Percentiles rank a stretch among this genome's conserved stretches.
phyloP scores from a whole-genome alignment of 2,888 invertebrate genomes.

The Tetranychus truncatus region DNA sequence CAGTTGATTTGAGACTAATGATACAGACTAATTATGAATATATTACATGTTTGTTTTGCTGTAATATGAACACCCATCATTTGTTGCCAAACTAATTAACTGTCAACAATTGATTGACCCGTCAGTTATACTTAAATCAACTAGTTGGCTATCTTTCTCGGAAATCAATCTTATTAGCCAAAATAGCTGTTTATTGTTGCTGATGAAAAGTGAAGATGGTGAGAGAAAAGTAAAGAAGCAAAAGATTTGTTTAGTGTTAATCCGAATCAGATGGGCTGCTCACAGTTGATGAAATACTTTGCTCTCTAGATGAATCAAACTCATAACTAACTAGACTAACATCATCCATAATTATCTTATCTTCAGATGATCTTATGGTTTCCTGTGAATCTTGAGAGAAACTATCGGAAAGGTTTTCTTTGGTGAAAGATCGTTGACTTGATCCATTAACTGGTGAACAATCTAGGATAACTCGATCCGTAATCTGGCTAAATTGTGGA shows the following conservation, averaged over 20 bases:
- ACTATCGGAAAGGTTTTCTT: neutral
- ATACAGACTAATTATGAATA: neutral
- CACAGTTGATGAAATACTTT: conserved; percentile 1
- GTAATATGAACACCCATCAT: neutral
- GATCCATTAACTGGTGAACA: neutral
- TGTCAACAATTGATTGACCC: neutral
- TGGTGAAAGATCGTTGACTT: neutral
- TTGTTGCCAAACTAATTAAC: neutral
- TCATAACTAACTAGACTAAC: neutral
- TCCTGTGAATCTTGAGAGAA: neutral
- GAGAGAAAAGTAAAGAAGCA: neutral
- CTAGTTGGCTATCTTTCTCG: neutral
- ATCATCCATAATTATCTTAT: neutral
- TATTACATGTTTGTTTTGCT: neutral
- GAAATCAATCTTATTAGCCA: neutral
- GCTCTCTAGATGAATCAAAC: conserved; percentile 1
- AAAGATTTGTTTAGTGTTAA: neutral
- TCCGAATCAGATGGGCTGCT: conserved; percentile 5
- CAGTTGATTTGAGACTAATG: too few species aligned
- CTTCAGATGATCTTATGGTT: neutral
- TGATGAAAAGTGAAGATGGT: neutral
- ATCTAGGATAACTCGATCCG: neutral
- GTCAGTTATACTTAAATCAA: neutral
- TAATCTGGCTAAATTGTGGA: neutral
- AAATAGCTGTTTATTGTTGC: too few species aligned